Base-by-base conservation (phyloP, 2,888 invertebrate species). In the Sicus ferrugineus region DNA sequence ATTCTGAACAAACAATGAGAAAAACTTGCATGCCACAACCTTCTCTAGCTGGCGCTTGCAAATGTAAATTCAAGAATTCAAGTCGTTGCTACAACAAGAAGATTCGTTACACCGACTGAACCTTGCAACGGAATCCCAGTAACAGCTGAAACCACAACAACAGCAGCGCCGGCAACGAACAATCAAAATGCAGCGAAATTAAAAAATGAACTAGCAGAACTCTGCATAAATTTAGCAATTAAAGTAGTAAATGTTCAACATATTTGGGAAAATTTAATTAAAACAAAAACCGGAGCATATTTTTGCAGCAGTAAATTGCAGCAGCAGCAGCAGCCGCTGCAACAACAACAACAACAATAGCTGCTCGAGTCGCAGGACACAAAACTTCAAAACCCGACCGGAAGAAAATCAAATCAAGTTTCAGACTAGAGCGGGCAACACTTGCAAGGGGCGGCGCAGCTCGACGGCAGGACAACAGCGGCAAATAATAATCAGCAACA, bases 221-320 rank as follows among this genome's bases (percentile, higher is more conserved):
- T 16, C 28, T 61, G 61, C 61, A 61, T 61, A 61, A 38, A 61
- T 61, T 61, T 61, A 21, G 42, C 42, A 61, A 61, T 61, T 42
- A 61, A 61, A 61, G 61, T 16, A 61, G 42, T 21, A 42, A 61
- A 42, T 42, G 23, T 42, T 61, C 0, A 38, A 21, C 38, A 61
- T 42, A 42, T 42, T 61, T 61, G 38, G 14, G 21, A 38, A 38
- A 54, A 61, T 61, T 61, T 61, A 38, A 61, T 61, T 61, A 42
- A 61, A 61, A 38, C 42, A 61, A 61, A 61, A 61, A 26, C 38
- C 6, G n/a, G 42, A 26, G 23, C 2, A 38, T 42, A 23, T 61
- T 19, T n/a, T 42, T 42, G 42, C 5, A 42, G 2, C 9, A 16
- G 4, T n/a, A 4, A 42, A 16, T 38, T 42, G 34, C 34, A 59